phyloP scores from a whole-genome alignment of 2,113 vertebrate genomes.

The Dolichotis patagonum region DNA sequence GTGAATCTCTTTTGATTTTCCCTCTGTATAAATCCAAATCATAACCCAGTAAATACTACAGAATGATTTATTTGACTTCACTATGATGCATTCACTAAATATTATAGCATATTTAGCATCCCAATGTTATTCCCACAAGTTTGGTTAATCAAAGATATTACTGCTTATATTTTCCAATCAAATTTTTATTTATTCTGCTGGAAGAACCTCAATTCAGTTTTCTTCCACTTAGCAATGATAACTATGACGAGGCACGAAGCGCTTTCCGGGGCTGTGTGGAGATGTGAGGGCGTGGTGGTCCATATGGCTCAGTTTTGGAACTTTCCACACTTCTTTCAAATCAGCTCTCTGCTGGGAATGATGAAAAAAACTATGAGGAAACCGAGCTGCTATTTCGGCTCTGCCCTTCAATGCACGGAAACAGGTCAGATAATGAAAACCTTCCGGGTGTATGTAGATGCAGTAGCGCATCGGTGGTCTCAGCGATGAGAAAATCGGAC shows the following conservation, averaged over 20 bases:
- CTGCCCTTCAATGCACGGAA: not conserved
- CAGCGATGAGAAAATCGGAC: not conserved
- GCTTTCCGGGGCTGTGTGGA: not conserved
- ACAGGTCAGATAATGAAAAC: not conserved
- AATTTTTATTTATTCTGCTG: slow-evolving; percentile 31
- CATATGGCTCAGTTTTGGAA: not conserved
- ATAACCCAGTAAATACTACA: slow-evolving; percentile 40
- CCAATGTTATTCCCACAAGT: slow-evolving; percentile 21
- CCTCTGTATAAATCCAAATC: slow-evolving; percentile 58
- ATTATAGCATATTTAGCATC: not conserved
- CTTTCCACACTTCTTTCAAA: not conserved
- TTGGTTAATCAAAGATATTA: slow-evolving; percentile 62
- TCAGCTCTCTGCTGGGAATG: slow-evolving; percentile 11
- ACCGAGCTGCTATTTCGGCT: not conserved
- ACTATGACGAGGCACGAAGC: not conserved
- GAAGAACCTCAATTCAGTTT: not conserved
- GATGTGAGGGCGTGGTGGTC: fast-evolving
- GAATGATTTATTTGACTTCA: slow-evolving; percentile 36
- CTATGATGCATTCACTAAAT: not conserved
- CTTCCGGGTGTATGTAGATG: not conserved
- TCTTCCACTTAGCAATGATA: slow-evolving; percentile 6
- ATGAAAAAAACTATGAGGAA: not conserved
- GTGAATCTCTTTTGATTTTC: slow-evolving; percentile 71
- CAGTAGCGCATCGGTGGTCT: not conserved
- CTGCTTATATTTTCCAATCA: not conserved